Percentiles rank a stretch among this genome's conserved stretches.
Conservation (phyloP, 2,113 vertebrate genomes). For the Nematolebias whitei region DNA sequence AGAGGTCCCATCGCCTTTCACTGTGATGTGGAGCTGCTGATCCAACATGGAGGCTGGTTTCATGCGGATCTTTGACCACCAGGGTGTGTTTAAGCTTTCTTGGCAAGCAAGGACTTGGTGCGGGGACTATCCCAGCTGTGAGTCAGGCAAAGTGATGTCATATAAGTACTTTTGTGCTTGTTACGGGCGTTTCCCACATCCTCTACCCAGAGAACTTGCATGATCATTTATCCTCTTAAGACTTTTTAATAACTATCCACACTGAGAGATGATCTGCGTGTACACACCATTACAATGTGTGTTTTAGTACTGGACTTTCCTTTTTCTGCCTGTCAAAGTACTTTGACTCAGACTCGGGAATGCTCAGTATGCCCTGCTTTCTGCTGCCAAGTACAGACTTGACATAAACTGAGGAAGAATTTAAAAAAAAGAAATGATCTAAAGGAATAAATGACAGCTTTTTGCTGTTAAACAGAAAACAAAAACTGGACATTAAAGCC, state of each 20-base stretch:
- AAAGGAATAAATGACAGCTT: too few relatives aligned
- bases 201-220: conserved; percentile 29
- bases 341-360: conserved; percentile 70
- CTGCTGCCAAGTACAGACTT: conserved; percentile 74
- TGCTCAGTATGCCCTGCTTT: conserved; percentile 67
- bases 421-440: too few relatives aligned
- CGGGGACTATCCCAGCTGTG: conserved; percentile 74
- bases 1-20: conserved; percentile 1
- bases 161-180: conserved; percentile 62
- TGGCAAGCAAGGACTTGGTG: conserved; percentile 59
- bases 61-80: conserved; percentile 20
- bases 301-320: conserved; percentile 25
- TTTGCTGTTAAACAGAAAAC: too few relatives aligned
- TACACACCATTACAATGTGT: conserved; percentile 3
- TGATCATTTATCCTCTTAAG: conserved; percentile 29
- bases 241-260: conserved; percentile 21
- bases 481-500: neutral
- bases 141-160: conserved; percentile 78
- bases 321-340: conserved; percentile 63
- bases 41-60: conserved; percentile 71
- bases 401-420: conserved; percentile 40
- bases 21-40: conserved; percentile 17
- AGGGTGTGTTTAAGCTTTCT: conserved; percentile 51
- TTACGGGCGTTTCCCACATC: conserved; percentile 75
- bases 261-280: conserved; percentile 5